phyloP scores from a whole-genome alignment of 2,797 vertebrate genomes.

The Ceyx erithaca region DNA sequence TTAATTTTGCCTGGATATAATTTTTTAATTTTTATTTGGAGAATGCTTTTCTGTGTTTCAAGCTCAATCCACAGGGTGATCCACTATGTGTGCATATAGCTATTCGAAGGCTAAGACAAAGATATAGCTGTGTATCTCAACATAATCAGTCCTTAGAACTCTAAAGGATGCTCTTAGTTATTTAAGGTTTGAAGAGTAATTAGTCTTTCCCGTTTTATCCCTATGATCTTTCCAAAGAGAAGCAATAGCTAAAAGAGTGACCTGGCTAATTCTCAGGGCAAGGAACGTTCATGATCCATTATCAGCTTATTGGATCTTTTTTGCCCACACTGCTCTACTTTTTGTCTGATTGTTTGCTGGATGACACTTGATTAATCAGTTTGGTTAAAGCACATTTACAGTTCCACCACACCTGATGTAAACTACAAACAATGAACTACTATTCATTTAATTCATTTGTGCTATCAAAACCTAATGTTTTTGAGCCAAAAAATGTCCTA shows the following conservation, averaged over 20 bases:
- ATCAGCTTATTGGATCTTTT: neutral
- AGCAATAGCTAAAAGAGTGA: neutral
- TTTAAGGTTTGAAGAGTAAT: conserved; percentile 10
- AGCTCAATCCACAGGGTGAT: neutral
- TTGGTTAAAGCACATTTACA: neutral
- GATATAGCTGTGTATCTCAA: neutral
- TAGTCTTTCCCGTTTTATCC: neutral
- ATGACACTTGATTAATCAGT: neutral
- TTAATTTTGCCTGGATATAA: neutral
- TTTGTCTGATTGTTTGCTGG: neutral
- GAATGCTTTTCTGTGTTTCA: neutral
- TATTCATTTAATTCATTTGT: neutral
- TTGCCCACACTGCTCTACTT: neutral
- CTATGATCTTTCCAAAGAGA: conserved; percentile 6
- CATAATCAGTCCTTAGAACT: neutral
- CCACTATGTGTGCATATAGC: neutral
- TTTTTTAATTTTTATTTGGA: neutral
- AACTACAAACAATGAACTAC: neutral
- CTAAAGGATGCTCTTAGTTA: neutral
- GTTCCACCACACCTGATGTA: neutral
- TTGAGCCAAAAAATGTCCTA: neutral
- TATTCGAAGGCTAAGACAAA: neutral
- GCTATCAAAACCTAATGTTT: neutral
- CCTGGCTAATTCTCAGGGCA: conserved; percentile 2
- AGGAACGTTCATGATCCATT: conserved; percentile 1